Conservation (phyloP, 2,888 invertebrate genomes). For the Cryptus viduatorius region DNA sequence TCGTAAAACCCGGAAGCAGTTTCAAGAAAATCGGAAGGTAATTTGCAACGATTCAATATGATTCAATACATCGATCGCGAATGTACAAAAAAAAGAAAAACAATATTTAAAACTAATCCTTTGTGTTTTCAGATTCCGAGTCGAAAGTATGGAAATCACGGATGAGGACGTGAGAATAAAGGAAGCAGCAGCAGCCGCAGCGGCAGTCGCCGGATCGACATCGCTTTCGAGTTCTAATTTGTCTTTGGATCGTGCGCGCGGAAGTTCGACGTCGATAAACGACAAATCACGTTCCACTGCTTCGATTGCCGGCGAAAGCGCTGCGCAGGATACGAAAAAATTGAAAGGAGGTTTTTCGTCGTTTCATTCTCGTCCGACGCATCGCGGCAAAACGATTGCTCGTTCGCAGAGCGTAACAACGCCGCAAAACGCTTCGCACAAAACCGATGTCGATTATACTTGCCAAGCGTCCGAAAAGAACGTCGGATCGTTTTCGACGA, state of each 20-base stretch:
- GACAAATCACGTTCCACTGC: constrained; percentile 17
- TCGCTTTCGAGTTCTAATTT: constrained; percentile 62
- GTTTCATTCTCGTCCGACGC: constrained; percentile 40
- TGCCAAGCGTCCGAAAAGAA: constrained; percentile 67
- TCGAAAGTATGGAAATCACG: constrained; percentile 82
- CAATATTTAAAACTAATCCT: background rate
- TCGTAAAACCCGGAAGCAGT: constrained; percentile 75
- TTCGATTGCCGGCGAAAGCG: background rate
- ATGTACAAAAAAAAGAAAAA: too few relatives aligned
- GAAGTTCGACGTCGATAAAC: constrained; percentile 3
- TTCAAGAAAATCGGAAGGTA: constrained; percentile 83
- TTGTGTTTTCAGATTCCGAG: constrained; percentile 78
- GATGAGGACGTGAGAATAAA: constrained; percentile 83
- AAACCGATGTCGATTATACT: constrained; percentile 50
- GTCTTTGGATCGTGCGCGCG: constrained; percentile 61
- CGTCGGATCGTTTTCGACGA: constrained; percentile 77
- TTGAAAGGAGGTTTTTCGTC: constrained; percentile 37
- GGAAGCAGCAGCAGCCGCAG: constrained; percentile 72
- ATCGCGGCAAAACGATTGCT: constrained; percentile 71
- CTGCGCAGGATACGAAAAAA: constrained; percentile 36
- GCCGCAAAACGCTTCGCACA: constrained; percentile 69
- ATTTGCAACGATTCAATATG: background rate
- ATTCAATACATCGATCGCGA: background rate
- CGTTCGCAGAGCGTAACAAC: constrained; percentile 79
- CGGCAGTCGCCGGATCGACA: constrained; percentile 54